phyloP scores from a whole-genome alignment of 2,797 vertebrate genomes.

The Thaleichthys pacificus region DNA sequence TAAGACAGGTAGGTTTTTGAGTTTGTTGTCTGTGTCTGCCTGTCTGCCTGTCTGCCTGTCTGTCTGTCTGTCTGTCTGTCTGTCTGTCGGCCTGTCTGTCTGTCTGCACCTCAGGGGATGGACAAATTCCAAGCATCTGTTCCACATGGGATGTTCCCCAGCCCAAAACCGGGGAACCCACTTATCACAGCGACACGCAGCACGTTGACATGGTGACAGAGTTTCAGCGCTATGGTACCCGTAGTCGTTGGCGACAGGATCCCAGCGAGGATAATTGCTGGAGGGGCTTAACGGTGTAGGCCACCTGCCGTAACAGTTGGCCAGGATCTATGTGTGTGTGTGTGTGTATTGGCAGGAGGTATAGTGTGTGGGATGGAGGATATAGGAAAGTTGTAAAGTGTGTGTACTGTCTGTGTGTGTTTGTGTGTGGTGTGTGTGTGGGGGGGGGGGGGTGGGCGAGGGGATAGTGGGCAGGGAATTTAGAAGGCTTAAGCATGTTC shows the following conservation, averaged over 20 bases:
- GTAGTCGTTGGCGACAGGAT: conserved; percentile 73
- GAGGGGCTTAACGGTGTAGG: conserved; percentile 76
- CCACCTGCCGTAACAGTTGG: conserved; percentile 81
- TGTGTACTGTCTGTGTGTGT: conserved; percentile 17
- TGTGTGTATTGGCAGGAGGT: conserved; percentile 33
- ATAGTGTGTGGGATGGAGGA: conserved; percentile 7
- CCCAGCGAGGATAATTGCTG: conserved; percentile 78
- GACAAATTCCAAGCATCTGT: neutral
- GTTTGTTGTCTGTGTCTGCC: too few relatives aligned
- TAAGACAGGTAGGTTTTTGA: too few relatives aligned
- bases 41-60: too few relatives aligned
- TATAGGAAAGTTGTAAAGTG: conserved; percentile 12
- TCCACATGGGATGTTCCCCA: neutral
- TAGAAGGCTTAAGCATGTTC: conserved; percentile 61
- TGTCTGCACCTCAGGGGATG: too few relatives aligned
- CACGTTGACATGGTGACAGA: conserved; percentile 24
- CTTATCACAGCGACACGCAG: conserved; percentile 44
- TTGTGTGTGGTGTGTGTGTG: conserved; percentile 6
- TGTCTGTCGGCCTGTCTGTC: neutral
- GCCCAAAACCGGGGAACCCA: conserved; percentile 46
- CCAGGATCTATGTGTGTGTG: conserved; percentile 59
- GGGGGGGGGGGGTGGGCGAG: conserved; percentile 34
- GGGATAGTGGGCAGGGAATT: neutral
- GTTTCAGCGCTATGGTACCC: conserved; percentile 57
- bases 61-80: too few relatives aligned